A percentile compares a stretch with the other conserved stretches of the same genome.
These are phyloP conservation scores for Bufo gargarizans DNA, from an alignment of 2,113 vertebrate genomes.

Conservation along the genomic window DNA sequence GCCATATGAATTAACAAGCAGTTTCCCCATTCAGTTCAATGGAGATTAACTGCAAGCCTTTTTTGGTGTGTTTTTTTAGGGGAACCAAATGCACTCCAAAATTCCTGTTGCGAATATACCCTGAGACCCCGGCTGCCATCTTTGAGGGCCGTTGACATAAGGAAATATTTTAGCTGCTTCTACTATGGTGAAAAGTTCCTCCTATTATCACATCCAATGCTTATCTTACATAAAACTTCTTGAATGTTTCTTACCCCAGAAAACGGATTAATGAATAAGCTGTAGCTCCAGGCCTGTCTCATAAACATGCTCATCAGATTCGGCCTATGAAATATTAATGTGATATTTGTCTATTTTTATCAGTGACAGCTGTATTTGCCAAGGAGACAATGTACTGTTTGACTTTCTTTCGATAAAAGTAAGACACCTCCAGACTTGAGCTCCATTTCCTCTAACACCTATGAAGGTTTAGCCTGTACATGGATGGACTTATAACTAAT, in stretches of 20 bases:
- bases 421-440: not conserved
- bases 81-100: too few species aligned
- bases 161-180: not conserved
- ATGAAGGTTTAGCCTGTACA: not conserved
- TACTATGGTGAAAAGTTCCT: not conserved
- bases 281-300: constrained; percentile 10
- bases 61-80: too few species aligned
- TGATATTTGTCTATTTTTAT: constrained; percentile 14
- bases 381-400: not conserved
- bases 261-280: constrained; percentile 43
- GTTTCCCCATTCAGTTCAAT: too few species aligned
- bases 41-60: too few species aligned
- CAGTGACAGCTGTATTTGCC: not conserved
- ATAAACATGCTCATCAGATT: constrained; percentile 2
- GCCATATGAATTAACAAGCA: too few species aligned
- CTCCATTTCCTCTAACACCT: not conserved
- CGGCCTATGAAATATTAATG: constrained; percentile 13
- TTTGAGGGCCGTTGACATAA: not conserved
- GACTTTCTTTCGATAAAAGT: not conserved
- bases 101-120: too few species aligned
- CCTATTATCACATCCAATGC: not conserved
- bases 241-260: constrained; percentile 20
- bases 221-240: constrained; percentile 36
- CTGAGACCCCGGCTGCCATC: too few species aligned
- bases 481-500: not conserved